Evolutionary conservation across 2,113 vertebrate genomes (phyloP).

Genomic region (Pitta sordida): DNA sequence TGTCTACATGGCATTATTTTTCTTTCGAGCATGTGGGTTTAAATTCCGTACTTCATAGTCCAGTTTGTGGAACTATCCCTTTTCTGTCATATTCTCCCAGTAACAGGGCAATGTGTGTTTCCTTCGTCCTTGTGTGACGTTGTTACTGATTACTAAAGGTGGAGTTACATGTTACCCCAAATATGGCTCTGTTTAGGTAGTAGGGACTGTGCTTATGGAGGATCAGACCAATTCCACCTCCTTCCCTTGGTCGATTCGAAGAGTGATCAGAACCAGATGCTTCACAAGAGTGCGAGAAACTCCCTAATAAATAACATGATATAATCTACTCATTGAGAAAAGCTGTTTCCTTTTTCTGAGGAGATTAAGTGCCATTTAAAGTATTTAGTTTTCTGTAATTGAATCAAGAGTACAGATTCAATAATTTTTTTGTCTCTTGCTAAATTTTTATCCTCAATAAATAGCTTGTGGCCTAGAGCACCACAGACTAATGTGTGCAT

Average conservation of each 20-base stretch:
- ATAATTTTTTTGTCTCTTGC: neutral
- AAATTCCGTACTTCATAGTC: neutral
- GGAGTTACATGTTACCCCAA: neutral
- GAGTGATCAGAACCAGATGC: neutral
- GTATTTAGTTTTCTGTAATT: conserved; percentile 27
- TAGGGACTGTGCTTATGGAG: neutral
- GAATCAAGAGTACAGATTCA: neutral
- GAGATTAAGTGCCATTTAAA: neutral
- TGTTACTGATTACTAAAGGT: neutral
- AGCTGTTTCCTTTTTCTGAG: neutral
- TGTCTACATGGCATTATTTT: neutral
- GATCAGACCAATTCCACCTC: neutral
- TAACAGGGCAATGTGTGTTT: neutral
- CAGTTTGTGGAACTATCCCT: neutral
- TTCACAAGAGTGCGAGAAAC: neutral
- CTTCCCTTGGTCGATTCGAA: neutral
- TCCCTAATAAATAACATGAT: neutral
- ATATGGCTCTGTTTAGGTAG: neutral
- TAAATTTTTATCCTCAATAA: neutral
- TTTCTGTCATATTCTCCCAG: neutral
- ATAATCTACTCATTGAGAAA: neutral
- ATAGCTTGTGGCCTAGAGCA: neutral
- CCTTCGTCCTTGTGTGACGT: neutral
- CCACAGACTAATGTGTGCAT: neutral
- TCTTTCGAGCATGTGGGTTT: fast-evolving